These are phyloP conservation scores for Xenops minutus DNA, from an alignment of 2,797 vertebrate species.

Conservation along the genomic window DNA sequence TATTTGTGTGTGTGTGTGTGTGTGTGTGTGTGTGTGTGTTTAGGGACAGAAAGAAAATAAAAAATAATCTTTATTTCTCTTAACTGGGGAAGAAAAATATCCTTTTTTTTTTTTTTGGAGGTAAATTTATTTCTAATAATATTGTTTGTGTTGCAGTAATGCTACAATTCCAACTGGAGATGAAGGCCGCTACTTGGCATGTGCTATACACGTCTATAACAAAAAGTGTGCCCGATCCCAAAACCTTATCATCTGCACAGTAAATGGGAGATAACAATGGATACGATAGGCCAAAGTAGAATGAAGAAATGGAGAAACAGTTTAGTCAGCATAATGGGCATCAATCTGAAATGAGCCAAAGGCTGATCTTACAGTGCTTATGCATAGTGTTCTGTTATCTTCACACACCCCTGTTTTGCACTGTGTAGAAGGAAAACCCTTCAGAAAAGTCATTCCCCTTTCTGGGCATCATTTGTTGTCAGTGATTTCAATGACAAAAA, in stretches of 20 bases:
- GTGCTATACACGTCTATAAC: neutral
- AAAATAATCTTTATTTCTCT: neutral
- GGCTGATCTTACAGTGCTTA: neutral
- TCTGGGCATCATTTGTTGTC: neutral
- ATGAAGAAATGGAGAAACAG: neutral
- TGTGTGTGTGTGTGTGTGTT: neutral
- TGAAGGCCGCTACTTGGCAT: neutral
- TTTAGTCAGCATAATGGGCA: neutral
- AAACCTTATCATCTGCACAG: conserved; percentile 7
- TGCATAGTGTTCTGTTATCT: neutral
- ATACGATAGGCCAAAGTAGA: neutral
- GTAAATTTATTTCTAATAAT: neutral
- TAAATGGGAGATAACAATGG: neutral
- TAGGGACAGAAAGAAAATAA: neutral
- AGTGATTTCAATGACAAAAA: neutral
- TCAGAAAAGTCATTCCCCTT: neutral
- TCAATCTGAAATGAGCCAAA: neutral
- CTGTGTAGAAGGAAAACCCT: neutral
- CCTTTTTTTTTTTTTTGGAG: neutral
- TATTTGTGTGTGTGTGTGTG: neutral
- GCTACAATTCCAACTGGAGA: neutral
- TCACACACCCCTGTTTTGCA: neutral
- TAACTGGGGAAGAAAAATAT: neutral
- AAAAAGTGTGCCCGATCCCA: neutral
- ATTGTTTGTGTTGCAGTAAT: neutral